Percentiles rank a stretch among this genome's conserved stretches.
phyloP scores from a whole-genome alignment of 1,140 invertebrate species.

The Atopsyche davidsoni region DNA sequence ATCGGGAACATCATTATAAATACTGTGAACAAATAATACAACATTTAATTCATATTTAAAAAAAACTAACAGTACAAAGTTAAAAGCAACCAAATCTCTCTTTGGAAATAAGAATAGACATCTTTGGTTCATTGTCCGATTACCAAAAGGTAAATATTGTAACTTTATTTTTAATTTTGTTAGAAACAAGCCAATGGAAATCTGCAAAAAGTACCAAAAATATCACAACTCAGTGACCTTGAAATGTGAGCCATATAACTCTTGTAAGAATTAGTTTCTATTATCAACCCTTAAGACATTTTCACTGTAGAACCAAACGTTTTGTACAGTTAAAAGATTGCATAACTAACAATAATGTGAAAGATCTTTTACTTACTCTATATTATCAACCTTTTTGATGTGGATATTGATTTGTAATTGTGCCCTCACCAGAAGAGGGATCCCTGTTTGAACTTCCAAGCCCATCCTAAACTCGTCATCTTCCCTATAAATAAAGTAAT shows the following conservation, averaged over 20 bases:
- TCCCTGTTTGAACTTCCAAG: slow-evolving; percentile 47
- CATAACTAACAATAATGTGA: no score
- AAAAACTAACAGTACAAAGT: background rate
- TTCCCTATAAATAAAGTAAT: slow-evolving; percentile 21
- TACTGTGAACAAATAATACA: slow-evolving; percentile 29
- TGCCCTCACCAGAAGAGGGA: slow-evolving; percentile 62
- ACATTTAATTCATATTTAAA: background rate
- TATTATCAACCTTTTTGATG: slow-evolving; percentile 49
- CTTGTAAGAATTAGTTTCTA: no score
- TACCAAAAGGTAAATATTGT: no score
- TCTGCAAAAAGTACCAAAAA: no score
- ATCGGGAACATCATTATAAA: slow-evolving; percentile 41
- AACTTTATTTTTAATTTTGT: no score
- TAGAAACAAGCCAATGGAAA: no score
- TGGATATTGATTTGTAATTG: slow-evolving; percentile 70
- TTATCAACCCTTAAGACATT: no score
- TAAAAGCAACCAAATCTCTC: background rate
- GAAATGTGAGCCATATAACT: no score
- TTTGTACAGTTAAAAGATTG: no score
- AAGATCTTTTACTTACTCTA: slow-evolving; percentile 47
- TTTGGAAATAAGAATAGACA: background rate
- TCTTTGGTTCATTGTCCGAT: no score
- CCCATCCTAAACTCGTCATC: slow-evolving; percentile 38
- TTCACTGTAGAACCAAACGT: background rate
- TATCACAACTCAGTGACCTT: no score